A percentile compares a stretch with the other conserved stretches of the same genome.
Conservation (phyloP, 2,888 invertebrate genomes). For the Dendrolimus pini region DNA sequence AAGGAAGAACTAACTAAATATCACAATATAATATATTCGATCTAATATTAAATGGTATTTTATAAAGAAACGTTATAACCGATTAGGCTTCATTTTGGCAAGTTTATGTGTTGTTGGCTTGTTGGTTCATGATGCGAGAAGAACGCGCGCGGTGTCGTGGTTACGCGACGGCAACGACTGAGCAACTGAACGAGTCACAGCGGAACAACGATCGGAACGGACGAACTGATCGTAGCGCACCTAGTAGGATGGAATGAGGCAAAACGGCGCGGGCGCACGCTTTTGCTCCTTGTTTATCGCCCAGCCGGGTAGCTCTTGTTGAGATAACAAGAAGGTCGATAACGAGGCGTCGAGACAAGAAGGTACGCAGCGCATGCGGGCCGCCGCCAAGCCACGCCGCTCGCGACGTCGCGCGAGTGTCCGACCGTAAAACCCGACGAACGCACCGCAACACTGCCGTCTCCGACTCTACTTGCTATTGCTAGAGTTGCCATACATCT, state of each 20-base stretch:
- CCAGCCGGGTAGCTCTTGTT: constrained; percentile 56
- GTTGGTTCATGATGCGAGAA: constrained; percentile 67
- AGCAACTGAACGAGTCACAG: constrained; percentile 57
- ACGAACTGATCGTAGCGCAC: constrained; percentile 56
- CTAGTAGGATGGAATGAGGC: constrained; percentile 63
- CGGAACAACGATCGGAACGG: constrained; percentile 32
- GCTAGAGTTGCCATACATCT: constrained; percentile 8
- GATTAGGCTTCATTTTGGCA: constrained; percentile 74
- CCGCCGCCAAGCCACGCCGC: constrained; percentile 27
- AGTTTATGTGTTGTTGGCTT: constrained; percentile 74
- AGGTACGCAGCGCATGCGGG: constrained; percentile 28
- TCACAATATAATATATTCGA: constrained; percentile 74
- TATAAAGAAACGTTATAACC: constrained; percentile 70
- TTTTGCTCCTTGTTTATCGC: constrained; percentile 72
- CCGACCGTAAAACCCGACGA: constrained; percentile 18
- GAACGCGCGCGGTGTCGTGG: constrained; percentile 53
- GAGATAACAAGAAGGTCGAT: constrained; percentile 65
- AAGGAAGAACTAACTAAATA: constrained; percentile 69
- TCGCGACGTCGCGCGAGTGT: constrained; percentile 10
- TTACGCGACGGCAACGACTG: constrained; percentile 61
- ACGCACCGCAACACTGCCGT: constrained; percentile 17
- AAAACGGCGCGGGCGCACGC: constrained; percentile 70
- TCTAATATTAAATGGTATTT: constrained; percentile 65
- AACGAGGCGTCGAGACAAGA: constrained; percentile 33
- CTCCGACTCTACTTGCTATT: not conserved